These are phyloP conservation scores for Akabosia matsudoensis DNA, from an alignment of 1,140 invertebrate genomes.

Conservation along the genomic window DNA sequence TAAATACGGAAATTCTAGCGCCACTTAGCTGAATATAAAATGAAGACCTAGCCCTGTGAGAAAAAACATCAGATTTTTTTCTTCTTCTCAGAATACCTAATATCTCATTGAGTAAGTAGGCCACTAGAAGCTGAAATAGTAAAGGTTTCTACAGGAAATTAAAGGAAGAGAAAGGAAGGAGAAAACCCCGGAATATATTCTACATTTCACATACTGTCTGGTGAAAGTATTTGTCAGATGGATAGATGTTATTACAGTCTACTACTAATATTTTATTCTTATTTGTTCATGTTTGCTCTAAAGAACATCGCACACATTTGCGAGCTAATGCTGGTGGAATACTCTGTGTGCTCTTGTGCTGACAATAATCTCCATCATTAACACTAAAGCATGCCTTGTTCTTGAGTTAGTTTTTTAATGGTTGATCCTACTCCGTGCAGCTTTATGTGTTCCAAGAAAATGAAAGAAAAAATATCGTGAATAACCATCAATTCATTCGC, in stretches of 20 bases:
- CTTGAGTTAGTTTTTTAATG: background rate
- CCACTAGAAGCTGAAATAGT: no score
- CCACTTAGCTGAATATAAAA: no score
- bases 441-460: background rate
- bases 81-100: no score
- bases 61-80: no score
- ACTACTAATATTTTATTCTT: no score
- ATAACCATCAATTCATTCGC: conserved; percentile 14
- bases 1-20: no score
- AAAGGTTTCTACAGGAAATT: no score
- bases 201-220: background rate
- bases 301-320: background rate
- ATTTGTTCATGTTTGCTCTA: background rate
- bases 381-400: background rate
- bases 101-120: no score
- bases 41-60: no score
- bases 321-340: no score
- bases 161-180: no score
- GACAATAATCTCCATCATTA: background rate
- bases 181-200: background rate
- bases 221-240: background rate
- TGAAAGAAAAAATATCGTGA: background rate
- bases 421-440: background rate
- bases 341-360: no score
- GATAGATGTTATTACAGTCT: background rate